Evolutionary conservation across 2,113 vertebrate species (phyloP).

Genomic region (Rhinolophus sinicus): DNA sequence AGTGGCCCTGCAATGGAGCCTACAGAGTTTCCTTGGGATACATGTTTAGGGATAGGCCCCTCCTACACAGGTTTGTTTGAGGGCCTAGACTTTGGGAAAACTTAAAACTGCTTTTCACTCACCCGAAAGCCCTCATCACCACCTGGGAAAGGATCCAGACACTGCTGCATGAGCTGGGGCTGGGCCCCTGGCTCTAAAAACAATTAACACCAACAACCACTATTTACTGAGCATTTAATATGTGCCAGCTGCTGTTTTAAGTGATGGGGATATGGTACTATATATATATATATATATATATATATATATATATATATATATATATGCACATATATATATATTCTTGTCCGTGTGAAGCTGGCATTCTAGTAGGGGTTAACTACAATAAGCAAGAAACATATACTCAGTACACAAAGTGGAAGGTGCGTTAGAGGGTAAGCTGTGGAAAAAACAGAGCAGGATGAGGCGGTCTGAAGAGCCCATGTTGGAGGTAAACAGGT

Average conservation of each 20-base stretch:
- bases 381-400: background rate
- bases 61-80: background rate
- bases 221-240: background rate
- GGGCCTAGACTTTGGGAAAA: background rate
- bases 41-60: background rate
- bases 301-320: too few species aligned
- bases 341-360: background rate
- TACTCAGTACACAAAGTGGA: background rate
- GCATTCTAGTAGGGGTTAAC: background rate
- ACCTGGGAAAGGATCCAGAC: background rate
- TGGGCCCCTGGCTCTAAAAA: background rate
- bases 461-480: accelerated
- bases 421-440: background rate
- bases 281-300: background rate
- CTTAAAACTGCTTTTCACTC: background rate
- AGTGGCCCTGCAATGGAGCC: too few species aligned
- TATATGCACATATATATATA: too few species aligned
- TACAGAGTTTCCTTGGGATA: background rate
- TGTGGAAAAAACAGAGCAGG: background rate
- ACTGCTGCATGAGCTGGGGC: background rate
- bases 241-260: background rate
- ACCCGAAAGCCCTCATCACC: background rate
- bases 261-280: accelerated
- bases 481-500: background rate
- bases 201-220: too few species aligned